Base-by-base conservation (phyloP, 2,888 invertebrate genomes). In the Papilio protenor region DNA sequence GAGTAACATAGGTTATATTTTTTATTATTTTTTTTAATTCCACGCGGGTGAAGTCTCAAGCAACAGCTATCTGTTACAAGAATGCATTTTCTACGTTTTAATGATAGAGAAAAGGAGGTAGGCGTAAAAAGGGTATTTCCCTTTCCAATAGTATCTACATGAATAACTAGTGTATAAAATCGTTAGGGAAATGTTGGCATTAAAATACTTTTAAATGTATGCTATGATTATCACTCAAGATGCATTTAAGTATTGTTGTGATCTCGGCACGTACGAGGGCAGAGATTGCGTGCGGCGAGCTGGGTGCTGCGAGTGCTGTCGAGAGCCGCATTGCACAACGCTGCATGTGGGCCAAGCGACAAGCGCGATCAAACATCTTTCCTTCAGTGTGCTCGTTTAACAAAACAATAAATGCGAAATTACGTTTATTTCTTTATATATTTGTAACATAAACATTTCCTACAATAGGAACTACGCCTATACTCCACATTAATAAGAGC, bases 281-380 rank as follows among this genome's bases (percentile, higher is more conserved):
- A 83, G 82, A 84, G 79, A 85, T 77, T 79, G 77, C 57, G 78
- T 77, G 73, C 78, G 55, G 49, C 21, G 57, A 2, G 76, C 64
- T 77, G 75, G 77, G 76, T 66, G 76, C 70, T 70, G 75, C 73
- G 77, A 78, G 80, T 79, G 76, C 52, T 16, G 64, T 52, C 79
- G 75, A 79, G 79, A 80, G 78, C 80, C 75, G 27, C 70, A 76
- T 84, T 84, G 79, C 82, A 80, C 81, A 84, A 84, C 77, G 27
- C 27, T 69, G 73, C 73, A 87, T 86, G 87, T 90, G 84, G 86
- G 87, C 84, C 86, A 88, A 84, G 84, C 83, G 83, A 86, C 85
- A 52, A 59, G 57, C 18, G 84, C 81, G 79, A 79, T 81, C 77
- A 83, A 84, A 81, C 85, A 87, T 88, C 87, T 87, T 84, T 80